Evolutionary conservation across 2,113 vertebrate species (phyloP), one percentile per base, ranked within the genome.

Genomic region (Psilopsiagon aymara): DNA sequence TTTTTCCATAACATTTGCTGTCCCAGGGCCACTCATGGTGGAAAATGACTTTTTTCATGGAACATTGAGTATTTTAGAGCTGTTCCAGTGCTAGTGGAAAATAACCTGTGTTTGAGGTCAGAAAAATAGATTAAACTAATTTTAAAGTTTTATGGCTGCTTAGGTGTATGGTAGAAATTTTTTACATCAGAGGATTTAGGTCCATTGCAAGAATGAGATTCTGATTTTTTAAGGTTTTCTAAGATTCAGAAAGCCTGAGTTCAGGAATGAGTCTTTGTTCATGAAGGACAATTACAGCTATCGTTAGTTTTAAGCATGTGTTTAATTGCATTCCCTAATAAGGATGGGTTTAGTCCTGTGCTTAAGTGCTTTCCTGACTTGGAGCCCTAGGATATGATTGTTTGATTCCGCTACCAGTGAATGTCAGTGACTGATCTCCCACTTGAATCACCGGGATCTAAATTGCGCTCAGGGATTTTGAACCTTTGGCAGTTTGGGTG

Each of bases 91-190:
- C 96, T 97, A 94, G 85, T 88, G 96, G 96, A 97, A 98, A 97
- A 97, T 94, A 90, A 94, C 92, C 86, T 94, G 76, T 91, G 73
- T 96, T 95, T 96, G 96, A 97, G 96, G 97, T 97, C 96, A 97
- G 84, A 97, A 94, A 97, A 98, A 97, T 90, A 97, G 94, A 95
- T 95, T 94, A 95, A 96, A 94, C 79, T 92, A 86, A 96, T 97
- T 96, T 95, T 95, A 88, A 97, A 94, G 46, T 94, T 96, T 95
- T 97, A 95, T 95, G 82, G 94, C 92, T 89, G 80, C 92, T 96
- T 94, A 86, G 67, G 57, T 91, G 82, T 88, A 10, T 68, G 92
- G 90, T 47, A 94, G 87, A 94, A 88, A 64, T 77, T 90, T 88
- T 93, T 71, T 81, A 84, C 73, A 79, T 89, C 37, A 73, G 82